Percentiles rank a stretch among this genome's conserved stretches.
Evolutionary conservation across 2,888 invertebrate species (phyloP).

Genomic region (Eupithecia subumbrata): DNA sequence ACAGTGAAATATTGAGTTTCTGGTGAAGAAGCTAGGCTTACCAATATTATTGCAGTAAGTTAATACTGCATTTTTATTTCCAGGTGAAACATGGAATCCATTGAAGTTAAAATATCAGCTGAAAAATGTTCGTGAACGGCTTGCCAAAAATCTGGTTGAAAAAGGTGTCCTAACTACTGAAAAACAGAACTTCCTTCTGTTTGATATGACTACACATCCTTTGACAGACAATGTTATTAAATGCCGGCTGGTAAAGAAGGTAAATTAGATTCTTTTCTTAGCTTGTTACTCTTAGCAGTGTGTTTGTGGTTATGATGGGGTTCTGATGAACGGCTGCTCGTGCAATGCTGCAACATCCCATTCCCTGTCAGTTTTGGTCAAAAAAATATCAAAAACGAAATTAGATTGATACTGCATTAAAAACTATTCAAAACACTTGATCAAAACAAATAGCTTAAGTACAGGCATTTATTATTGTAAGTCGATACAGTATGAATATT

Average conservation of each 20-base stretch:
- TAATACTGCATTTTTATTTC: slow-evolving; percentile 43
- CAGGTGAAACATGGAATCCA: slow-evolving; percentile 99
- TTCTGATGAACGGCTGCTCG: too few relatives aligned
- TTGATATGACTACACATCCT: slow-evolving; percentile 99
- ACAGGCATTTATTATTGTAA: background rate
- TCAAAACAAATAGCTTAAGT: slow-evolving; percentile 16
- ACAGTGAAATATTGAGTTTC: background rate
- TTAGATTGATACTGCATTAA: background rate
- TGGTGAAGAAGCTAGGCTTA: background rate
- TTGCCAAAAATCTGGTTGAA: slow-evolving; percentile 99
- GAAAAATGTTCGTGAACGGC: slow-evolving; percentile 98
- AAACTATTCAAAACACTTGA: slow-evolving; percentile 21
- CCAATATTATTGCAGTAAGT: background rate
- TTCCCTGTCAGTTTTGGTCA: too few relatives aligned
- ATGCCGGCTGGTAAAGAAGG: slow-evolving; percentile 98
- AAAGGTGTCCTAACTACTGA: slow-evolving; percentile 99
- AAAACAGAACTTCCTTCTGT: slow-evolving; percentile 99
- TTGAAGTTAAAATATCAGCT: slow-evolving; percentile 98
- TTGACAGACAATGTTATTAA: slow-evolving; percentile 97
- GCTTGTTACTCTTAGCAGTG: too few relatives aligned
- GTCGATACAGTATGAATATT: slow-evolving; percentile 21
- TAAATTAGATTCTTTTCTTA: slow-evolving; percentile 55
- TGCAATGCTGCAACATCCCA: too few relatives aligned
- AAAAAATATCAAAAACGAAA: background rate
- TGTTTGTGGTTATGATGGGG: too few relatives aligned